Evolutionary conservation across 2,113 vertebrate genomes (phyloP).

Genomic region (Carollia perspicillata): DNA sequence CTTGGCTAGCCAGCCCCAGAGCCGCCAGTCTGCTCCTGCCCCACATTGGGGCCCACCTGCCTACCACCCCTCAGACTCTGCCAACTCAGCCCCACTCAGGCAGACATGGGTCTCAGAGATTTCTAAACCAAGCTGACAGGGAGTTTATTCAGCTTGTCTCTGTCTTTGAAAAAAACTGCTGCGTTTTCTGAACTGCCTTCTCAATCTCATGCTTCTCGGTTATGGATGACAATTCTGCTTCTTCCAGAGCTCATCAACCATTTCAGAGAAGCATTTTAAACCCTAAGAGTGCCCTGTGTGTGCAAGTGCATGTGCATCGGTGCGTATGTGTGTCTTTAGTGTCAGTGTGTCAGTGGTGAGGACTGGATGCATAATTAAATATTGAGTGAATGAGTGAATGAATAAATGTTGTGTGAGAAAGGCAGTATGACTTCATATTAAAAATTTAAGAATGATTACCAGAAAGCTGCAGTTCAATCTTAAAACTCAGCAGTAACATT

Average conservation of each 20-base stretch:
- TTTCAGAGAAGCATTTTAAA: not conserved
- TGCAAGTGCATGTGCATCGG: not conserved
- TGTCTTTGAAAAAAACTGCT: not conserved
- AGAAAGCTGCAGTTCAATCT: not conserved
- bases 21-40: not conserved
- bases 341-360: not conserved
- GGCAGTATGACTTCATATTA: not conserved
- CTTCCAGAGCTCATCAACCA: not conserved
- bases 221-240: not conserved
- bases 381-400: not conserved
- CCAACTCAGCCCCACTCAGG: not conserved
- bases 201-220: not conserved
- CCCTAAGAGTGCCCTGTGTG: accelerated
- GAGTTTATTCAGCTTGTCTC: not conserved
- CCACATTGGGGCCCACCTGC: not conserved
- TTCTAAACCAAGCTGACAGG: not conserved
- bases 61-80: not conserved
- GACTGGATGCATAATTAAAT: not conserved
- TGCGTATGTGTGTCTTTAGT: not conserved
- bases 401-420: not conserved
- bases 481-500: not conserved
- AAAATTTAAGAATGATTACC: not conserved
- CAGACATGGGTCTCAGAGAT: not conserved
- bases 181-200: not conserved
- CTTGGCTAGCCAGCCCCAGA: not conserved